Evolutionary conservation across 2,888 invertebrate species (phyloP).

Genomic region (Sceliomorpha sp.): DNA sequence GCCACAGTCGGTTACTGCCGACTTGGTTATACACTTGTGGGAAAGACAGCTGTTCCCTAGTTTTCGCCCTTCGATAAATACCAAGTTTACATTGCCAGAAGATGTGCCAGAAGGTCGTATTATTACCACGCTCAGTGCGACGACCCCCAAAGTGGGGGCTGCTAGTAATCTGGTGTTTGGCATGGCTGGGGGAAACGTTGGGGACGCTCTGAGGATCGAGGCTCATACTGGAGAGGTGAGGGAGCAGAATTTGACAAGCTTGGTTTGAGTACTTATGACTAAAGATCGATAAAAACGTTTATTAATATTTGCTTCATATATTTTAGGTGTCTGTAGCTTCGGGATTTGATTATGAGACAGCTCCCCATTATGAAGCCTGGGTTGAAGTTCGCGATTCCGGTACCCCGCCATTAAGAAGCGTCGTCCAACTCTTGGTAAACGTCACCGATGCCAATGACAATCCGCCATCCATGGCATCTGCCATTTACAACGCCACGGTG

Average conservation of each 20-base stretch:
- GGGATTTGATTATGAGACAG: conserved; percentile 92
- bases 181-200: conserved; percentile 96
- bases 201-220: conserved; percentile 91
- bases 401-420: conserved; percentile 89
- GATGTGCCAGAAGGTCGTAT: conserved; percentile 88
- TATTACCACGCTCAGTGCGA: conserved; percentile 89
- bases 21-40: conserved; percentile 88
- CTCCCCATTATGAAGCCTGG: conserved; percentile 93
- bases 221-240: conserved; percentile 86
- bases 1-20: conserved; percentile 87
- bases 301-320: neutral
- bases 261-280: no score
- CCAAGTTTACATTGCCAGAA: conserved; percentile 89
- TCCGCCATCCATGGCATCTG: conserved; percentile 89
- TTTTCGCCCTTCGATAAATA: conserved; percentile 84
- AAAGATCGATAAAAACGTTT: no score
- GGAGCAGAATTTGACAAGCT: no score
- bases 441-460: conserved; percentile 97
- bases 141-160: conserved; percentile 89
- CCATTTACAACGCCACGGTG: conserved; percentile 91
- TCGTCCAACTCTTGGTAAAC: conserved; percentile 90
- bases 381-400: conserved; percentile 94
- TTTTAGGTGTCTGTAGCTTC: conserved; percentile 86
- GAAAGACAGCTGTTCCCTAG: conserved; percentile 90
- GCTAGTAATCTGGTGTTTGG: conserved; percentile 87